Conservation (phyloP, 1,140 invertebrate species). For the Aethina tumida region DNA sequence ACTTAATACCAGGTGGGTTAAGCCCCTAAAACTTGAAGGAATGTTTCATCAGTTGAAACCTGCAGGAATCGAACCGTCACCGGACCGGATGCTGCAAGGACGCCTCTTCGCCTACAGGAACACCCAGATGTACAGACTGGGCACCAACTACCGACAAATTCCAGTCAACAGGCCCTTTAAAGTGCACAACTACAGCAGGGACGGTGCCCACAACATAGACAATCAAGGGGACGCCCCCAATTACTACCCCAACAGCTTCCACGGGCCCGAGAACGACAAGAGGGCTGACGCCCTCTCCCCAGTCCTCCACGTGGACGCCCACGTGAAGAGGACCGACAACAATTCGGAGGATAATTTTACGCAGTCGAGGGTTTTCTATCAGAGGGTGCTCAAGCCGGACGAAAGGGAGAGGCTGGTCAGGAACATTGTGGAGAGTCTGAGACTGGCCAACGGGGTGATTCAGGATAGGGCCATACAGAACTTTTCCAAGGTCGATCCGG, state of each 20-base stretch:
- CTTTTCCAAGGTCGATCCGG: constrained; percentile 54
- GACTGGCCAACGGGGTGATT: constrained; percentile 71
- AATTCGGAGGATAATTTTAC: constrained; percentile 79
- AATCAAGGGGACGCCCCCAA: constrained; percentile 77
- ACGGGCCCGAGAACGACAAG: constrained; percentile 57
- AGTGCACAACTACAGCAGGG: constrained; percentile 67
- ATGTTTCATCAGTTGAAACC: not conserved
- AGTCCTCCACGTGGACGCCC: constrained; percentile 41
- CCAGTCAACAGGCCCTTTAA: constrained; percentile 75
- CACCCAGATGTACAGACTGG: constrained; percentile 78
- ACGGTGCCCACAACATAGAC: constrained; percentile 60
- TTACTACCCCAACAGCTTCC: constrained; percentile 93
- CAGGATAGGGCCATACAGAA: constrained; percentile 69
- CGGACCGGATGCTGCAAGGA: constrained; percentile 83
- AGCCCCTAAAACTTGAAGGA: not conserved
- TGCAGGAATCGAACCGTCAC: constrained; percentile 66
- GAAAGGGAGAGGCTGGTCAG: constrained; percentile 61
- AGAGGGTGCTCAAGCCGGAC: constrained; percentile 60
- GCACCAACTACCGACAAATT: constrained; percentile 76
- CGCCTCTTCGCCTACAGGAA: constrained; percentile 81
- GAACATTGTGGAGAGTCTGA: constrained; percentile 71
- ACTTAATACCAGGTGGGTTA: constrained; percentile 56
- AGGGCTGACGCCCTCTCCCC: constrained; percentile 43
- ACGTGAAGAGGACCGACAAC: constrained; percentile 58
- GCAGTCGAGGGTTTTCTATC: constrained; percentile 71